Evolutionary conservation across 2,888 invertebrate genomes (phyloP).

Genomic region (Octodonta nipae): DNA sequence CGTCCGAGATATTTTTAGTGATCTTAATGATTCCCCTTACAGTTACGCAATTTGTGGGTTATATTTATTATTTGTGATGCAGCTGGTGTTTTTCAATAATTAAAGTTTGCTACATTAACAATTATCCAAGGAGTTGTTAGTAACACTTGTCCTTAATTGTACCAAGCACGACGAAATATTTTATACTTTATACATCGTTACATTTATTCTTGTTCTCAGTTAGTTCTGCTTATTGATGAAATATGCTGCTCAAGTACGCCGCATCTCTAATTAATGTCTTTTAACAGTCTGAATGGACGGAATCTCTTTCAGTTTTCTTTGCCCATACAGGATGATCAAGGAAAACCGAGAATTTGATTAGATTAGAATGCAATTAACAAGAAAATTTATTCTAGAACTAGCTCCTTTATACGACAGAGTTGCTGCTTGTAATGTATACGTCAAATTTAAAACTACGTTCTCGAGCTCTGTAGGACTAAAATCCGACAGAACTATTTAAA

Average conservation of each 20-base stretch:
- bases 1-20: no score
- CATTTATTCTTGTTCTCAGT: constrained; percentile 13
- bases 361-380: no score
- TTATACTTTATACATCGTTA: constrained; percentile 22
- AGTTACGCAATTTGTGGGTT: constrained; percentile 24
- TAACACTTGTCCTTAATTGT: constrained; percentile 37
- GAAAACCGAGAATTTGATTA: no score
- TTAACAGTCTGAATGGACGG: no score
- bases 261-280: constrained; percentile 12
- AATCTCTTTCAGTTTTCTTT: no score
- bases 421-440: no score
- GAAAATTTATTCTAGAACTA: no score
- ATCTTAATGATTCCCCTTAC: constrained; percentile 1
- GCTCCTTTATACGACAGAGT: no score
- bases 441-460: no score
- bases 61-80: constrained; percentile 34
- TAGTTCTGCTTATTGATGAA: constrained; percentile 11
- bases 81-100: constrained; percentile 38
- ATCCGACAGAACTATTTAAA: no score
- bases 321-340: no score
- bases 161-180: constrained; percentile 22
- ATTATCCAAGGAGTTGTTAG: constrained; percentile 33
- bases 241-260: constrained; percentile 13
- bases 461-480: no score
- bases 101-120: constrained; percentile 35